Base-by-base conservation (phyloP, 1,140 invertebrate species). In the Polypedilum pembai region DNA sequence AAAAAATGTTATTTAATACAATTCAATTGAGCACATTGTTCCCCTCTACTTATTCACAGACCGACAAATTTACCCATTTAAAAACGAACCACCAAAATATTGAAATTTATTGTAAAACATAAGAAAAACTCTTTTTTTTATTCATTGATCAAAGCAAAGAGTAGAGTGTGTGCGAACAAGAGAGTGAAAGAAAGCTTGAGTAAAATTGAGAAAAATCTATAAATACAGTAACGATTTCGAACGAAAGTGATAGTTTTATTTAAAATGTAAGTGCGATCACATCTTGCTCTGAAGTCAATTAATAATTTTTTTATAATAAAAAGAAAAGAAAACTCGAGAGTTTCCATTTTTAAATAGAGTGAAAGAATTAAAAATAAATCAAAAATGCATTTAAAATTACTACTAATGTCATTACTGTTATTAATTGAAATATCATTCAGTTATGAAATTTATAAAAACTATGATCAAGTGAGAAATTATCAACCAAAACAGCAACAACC, bases 191-290 rank as follows among this genome's bases (percentile, higher is more conserved):
- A 69, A 69, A 69, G 65, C 20, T 10, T 8, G 2, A 66, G 63
- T 8, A 66, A 66, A 66, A 66, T 66, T 66, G n/a, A 20, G 17
- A 69, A 69, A 69, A 69, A 69, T 69, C 65, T 69, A 69, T 69
- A 69, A 69, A 69, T 69, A 21, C 65, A 21, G 20, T 20, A 69
- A 69, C 17, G 20, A 20, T 21, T 18, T 21, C 20, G 17, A 69
- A 20, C 65, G 65, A 69, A 69, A 69, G 65, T 21, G 65, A 69
- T 69, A 69, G 65, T 69, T 69, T 69, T 56, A 56, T 56, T 12
- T 69, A 69, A 69, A 18, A 69, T 69, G 65, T 69, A 69, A 69
- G 17, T 69, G 65, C 65, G 65, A 56, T 56, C 45, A n/a, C 10
- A n/a, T 56, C 45, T 56, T 56, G n/a, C 12, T 56, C 12, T n/a